phyloP scores from a whole-genome alignment of 2,888 invertebrate species.

The Xestia rhomboidea region DNA sequence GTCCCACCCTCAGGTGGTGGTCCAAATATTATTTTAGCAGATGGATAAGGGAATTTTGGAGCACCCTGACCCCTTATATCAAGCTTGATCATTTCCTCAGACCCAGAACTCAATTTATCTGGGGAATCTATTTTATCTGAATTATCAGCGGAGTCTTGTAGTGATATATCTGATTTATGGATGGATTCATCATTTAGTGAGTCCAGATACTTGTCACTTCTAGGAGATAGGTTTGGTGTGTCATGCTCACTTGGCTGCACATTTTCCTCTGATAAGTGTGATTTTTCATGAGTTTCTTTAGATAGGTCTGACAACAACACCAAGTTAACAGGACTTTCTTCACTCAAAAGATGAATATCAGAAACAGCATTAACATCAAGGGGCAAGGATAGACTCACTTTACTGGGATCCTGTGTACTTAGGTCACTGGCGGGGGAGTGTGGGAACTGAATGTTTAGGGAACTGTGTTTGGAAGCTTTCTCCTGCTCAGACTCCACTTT shows the following conservation, averaged over 20 bases:
- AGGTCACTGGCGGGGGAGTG: slow-evolving; percentile 75
- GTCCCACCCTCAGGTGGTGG: slow-evolving; percentile 85
- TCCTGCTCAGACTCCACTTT: slow-evolving; percentile 72
- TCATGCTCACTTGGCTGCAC: slow-evolving; percentile 65
- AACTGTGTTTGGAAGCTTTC: slow-evolving; percentile 72
- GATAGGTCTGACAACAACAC: slow-evolving; percentile 81
- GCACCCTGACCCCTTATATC: slow-evolving; percentile 87
- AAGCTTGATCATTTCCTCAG: slow-evolving; percentile 88
- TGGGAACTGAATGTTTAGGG: slow-evolving; percentile 72
- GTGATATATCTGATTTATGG: slow-evolving; percentile 69
- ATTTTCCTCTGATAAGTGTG: slow-evolving; percentile 49
- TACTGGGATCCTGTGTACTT: slow-evolving; percentile 77
- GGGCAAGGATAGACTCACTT: slow-evolving; percentile 82
- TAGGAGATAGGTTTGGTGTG: slow-evolving; percentile 75
- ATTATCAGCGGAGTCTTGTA: slow-evolving; percentile 68
- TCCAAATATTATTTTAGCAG: slow-evolving; percentile 86
- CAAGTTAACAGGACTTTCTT: slow-evolving; percentile 86
- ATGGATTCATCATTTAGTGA: slow-evolving; percentile 83
- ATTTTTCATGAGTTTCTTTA: slow-evolving; percentile 72
- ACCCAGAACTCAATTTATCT: slow-evolving; percentile 79
- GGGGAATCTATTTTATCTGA: slow-evolving; percentile 71
- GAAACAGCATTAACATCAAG: slow-evolving; percentile 78
- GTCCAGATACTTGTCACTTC: slow-evolving; percentile 81
- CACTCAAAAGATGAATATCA: slow-evolving; percentile 82
- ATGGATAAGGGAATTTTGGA: slow-evolving; percentile 80